phyloP scores from a whole-genome alignment of 2,888 invertebrate species.

The Acrobasis consociella region DNA sequence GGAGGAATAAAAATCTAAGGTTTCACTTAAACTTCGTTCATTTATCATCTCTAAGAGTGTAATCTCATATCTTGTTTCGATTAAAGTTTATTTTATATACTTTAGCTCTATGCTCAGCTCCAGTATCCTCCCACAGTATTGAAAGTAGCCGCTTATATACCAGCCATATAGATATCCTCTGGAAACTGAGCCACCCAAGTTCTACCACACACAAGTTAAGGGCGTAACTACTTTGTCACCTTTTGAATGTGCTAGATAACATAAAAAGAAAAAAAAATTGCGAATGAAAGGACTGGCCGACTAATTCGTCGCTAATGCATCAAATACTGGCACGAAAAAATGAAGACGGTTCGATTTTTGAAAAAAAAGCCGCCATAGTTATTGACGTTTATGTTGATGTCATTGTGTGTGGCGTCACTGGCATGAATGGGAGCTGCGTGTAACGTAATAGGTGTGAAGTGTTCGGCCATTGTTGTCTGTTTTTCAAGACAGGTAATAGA shows the following conservation, averaged over 20 bases:
- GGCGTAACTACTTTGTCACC: slow-evolving; percentile 77
- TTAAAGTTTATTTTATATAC: slow-evolving; percentile 1
- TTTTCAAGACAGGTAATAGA: slow-evolving; percentile 61
- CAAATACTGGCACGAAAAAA: slow-evolving; percentile 64
- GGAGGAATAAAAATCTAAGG: slow-evolving; percentile 31
- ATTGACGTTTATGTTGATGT: slow-evolving; percentile 75
- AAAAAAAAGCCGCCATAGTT: slow-evolving; percentile 62
- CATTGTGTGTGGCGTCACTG: slow-evolving; percentile 77
- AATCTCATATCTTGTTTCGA: slow-evolving; percentile 3
- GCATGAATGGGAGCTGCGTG: slow-evolving; percentile 70
- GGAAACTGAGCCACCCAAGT: slow-evolving; percentile 64
- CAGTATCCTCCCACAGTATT: neutral
- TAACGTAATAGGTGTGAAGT: slow-evolving; percentile 81
- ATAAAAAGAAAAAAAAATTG: slow-evolving; percentile 55
- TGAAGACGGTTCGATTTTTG: slow-evolving; percentile 64
- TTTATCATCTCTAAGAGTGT: slow-evolving; percentile 38
- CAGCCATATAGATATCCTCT: slow-evolving; percentile 22
- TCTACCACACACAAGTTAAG: slow-evolving; percentile 72
- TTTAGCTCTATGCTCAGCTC: neutral
- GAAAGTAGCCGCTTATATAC: neutral
- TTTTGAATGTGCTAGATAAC: slow-evolving; percentile 60
- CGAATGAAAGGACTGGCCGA: slow-evolving; percentile 64
- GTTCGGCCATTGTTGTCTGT: slow-evolving; percentile 62
- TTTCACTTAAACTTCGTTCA: slow-evolving; percentile 38
- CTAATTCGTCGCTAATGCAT: slow-evolving; percentile 80